A percentile compares a stretch with the other conserved stretches of the same genome.
phyloP scores from a whole-genome alignment of 2,797 vertebrate genomes.

The Tiaroga cobitis region DNA sequence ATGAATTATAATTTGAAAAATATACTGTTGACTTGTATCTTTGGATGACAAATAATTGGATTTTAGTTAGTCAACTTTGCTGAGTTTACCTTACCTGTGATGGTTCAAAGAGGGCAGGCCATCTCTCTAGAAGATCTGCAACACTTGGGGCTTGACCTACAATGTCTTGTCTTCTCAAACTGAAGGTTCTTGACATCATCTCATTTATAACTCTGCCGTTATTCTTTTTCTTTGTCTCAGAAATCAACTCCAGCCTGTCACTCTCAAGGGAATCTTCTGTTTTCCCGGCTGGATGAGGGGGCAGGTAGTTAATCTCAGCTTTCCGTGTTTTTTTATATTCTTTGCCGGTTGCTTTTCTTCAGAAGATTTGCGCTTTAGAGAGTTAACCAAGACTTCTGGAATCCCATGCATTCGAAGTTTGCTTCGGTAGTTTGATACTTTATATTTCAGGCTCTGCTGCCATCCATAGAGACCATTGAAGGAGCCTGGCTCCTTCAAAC shows the following conservation, averaged over 20 bases:
- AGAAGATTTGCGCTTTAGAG: constrained; percentile 24
- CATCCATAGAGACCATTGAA: constrained; percentile 8
- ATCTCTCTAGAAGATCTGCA: constrained; percentile 35
- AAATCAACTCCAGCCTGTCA: constrained; percentile 36
- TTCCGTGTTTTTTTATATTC: constrained; percentile 17
- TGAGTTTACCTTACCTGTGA: constrained; percentile 41
- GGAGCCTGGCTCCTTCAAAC: constrained; percentile 38
- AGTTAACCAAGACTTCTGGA: constrained; percentile 8
- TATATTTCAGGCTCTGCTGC: constrained; percentile 43
- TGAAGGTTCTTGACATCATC: constrained; percentile 7
- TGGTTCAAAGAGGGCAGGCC: constrained; percentile 34
- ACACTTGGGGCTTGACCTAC: constrained; percentile 33
- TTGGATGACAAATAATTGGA: not conserved
- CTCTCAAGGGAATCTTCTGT: constrained; percentile 25
- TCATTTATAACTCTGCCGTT: constrained; percentile 26
- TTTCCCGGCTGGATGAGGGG: constrained; percentile 6
- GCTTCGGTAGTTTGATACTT: constrained; percentile 31
- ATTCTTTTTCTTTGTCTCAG: constrained; percentile 40
- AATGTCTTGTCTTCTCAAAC: constrained; percentile 32
- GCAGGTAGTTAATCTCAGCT: constrained; percentile 25
- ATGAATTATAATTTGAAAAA: constrained; percentile 9
- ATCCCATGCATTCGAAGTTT: constrained; percentile 31
- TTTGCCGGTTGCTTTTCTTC: constrained; percentile 31
- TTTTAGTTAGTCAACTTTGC: constrained; percentile 17
- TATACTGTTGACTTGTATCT: not conserved